These are phyloP conservation scores for Bilobella aurantiaca DNA, from an alignment of 1,140 invertebrate genomes.

Conservation along the genomic window DNA sequence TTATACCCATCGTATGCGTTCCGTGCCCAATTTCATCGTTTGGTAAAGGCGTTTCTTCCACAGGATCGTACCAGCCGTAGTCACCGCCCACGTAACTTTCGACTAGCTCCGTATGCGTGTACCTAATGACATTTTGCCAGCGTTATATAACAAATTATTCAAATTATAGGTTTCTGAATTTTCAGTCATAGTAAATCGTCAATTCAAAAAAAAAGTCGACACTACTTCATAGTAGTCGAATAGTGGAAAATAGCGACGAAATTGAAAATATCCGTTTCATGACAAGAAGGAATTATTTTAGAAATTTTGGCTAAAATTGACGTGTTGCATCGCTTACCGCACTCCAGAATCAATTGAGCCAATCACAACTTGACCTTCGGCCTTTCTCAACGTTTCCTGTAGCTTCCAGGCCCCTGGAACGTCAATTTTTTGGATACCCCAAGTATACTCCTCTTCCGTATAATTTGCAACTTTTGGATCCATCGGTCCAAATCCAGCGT, in stretches of 20 bases:
- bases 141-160: no score
- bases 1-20: slow-evolving; percentile 18
- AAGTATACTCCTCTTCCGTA: neutral
- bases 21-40: slow-evolving; percentile 19
- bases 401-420: neutral
- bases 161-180: no score
- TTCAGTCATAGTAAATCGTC: no score
- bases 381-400: neutral
- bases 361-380: neutral
- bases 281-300: no score
- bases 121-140: no score
- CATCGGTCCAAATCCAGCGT: neutral
- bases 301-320: neutral
- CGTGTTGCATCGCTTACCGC: neutral
- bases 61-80: slow-evolving; percentile 17
- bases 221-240: neutral
- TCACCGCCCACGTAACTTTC: neutral
- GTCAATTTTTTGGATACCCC: slow-evolving; percentile 1
- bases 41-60: neutral
- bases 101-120: neutral
- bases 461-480: neutral
- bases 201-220: neutral
- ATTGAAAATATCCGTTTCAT: no score
- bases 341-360: slow-evolving; percentile 5
- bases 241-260: no score